Percentiles rank a stretch among this genome's conserved stretches.
phyloP scores from a whole-genome alignment of 2,888 invertebrate species.

The Shargacucullia verbasci region DNA sequence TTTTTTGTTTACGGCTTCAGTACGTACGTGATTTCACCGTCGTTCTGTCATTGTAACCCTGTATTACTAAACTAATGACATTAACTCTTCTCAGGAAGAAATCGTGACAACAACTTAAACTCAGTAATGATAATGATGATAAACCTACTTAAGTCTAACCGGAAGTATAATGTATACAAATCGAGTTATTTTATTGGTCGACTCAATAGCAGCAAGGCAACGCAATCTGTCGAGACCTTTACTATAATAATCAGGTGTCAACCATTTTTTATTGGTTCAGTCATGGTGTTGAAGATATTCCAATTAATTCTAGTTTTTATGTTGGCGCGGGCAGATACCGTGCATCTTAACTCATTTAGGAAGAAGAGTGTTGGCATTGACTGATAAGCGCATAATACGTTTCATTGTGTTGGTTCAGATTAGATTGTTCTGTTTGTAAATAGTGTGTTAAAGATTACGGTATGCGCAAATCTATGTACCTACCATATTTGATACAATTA shows the following conservation, averaged over 20 bases:
- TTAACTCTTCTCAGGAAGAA: not conserved
- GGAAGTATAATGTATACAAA: slow-evolving; percentile 23
- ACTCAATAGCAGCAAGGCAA: slow-evolving; percentile 12
- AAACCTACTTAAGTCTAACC: slow-evolving; percentile 4
- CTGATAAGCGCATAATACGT: too few species aligned
- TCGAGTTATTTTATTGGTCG: not conserved
- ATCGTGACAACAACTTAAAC: slow-evolving; percentile 1
- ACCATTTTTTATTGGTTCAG: not conserved
- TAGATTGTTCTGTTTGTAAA: too few species aligned
- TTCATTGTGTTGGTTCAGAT: too few species aligned
- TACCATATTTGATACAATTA: too few species aligned
- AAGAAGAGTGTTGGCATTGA: not conserved
- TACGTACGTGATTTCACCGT: too few species aligned
- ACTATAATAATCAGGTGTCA: too few species aligned
- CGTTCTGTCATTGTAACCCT: too few species aligned
- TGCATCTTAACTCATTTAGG: not conserved
- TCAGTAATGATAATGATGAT: slow-evolving; percentile 17
- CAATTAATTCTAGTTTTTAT: slow-evolving; percentile 13
- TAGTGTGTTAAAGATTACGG: too few species aligned
- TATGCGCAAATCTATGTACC: too few species aligned
- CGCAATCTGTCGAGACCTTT: slow-evolving; percentile 41
- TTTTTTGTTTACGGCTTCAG: too few species aligned
- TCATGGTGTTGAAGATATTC: not conserved
- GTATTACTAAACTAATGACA: too few species aligned
- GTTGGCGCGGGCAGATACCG: not conserved